Percentiles rank a stretch among this genome's conserved stretches.
Evolutionary conservation across 2,113 vertebrate species (phyloP).

Genomic region (Isichthys henryi): DNA sequence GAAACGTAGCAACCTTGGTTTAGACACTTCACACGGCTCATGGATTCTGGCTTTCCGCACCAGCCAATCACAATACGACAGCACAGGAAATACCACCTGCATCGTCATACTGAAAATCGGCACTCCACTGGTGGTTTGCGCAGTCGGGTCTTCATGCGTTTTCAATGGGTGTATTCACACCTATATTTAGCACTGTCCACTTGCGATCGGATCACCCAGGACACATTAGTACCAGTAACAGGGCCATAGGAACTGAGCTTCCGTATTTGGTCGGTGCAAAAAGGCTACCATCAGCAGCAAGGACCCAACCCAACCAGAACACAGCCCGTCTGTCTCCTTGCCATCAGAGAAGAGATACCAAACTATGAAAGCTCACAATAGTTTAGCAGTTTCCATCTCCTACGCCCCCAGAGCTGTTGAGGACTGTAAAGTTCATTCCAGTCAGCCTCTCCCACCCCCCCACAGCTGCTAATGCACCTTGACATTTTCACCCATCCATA

Average conservation of each 20-base stretch:
- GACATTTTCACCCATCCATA: background rate
- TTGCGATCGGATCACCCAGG: too few species aligned
- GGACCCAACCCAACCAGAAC: background rate
- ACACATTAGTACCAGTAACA: too few species aligned
- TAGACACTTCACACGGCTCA: background rate
- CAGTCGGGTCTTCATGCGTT: too few species aligned
- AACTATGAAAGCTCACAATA: background rate
- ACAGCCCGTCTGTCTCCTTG: background rate
- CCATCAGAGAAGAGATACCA: background rate
- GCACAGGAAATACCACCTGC: background rate
- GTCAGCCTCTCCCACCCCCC: background rate
- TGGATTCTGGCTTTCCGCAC: background rate
- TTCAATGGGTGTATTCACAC: too few species aligned
- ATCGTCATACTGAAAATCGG: background rate
- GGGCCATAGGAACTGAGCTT: background rate
- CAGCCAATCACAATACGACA: background rate
- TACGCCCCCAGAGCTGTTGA: background rate
- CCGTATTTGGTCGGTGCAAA: background rate
- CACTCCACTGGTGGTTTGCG: background rate
- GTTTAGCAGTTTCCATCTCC: background rate
- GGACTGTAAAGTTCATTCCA: background rate
- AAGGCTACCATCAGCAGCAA: background rate
- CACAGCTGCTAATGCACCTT: background rate
- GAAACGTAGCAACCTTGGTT: background rate
- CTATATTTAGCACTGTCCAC: too few species aligned